Percentiles rank a stretch among this genome's conserved stretches.
phyloP scores from a whole-genome alignment of 2,797 vertebrate genomes.

The Siniperca scherzeri region DNA sequence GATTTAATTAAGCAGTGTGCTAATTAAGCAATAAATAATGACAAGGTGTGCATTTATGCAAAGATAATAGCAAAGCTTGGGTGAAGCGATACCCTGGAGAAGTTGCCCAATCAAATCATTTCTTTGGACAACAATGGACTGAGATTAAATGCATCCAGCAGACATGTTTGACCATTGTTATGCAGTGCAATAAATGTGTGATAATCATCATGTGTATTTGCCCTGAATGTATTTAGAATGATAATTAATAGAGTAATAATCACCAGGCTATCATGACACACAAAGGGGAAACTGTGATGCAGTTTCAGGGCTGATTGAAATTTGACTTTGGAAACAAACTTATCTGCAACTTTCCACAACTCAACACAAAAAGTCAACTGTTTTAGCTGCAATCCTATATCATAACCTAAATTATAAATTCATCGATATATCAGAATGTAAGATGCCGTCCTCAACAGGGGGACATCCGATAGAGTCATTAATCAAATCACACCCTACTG shows the following conservation, averaged over 20 bases:
- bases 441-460: conserved; percentile 38
- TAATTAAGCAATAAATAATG: conserved; percentile 90
- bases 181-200: conserved; percentile 39
- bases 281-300: not conserved
- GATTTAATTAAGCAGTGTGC: conserved; percentile 85
- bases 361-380: not conserved
- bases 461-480: conserved; percentile 67
- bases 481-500: conserved; percentile 74
- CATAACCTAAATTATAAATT: conserved; percentile 37
- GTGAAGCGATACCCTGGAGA: conserved; percentile 70
- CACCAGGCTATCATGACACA: conserved; percentile 6
- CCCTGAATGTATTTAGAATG: conserved; percentile 41
- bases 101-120: conserved; percentile 71
- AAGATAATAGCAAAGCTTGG: conserved; percentile 82
- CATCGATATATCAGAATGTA: conserved; percentile 58
- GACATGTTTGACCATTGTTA: conserved; percentile 72
- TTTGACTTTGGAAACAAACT: conserved; percentile 1
- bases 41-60: conserved; percentile 85
- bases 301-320: conserved; percentile 7
- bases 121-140: conserved; percentile 68
- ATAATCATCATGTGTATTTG: conserved; percentile 62
- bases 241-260: conserved; percentile 63
- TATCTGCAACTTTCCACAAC: conserved; percentile 30
- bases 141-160: conserved; percentile 60
- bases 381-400: not conserved